A percentile compares a stretch with the other conserved stretches of the same genome.
phyloP scores from a whole-genome alignment of 35 echinoderm and acorn worm species.

The Stichopus chloronotus region DNA sequence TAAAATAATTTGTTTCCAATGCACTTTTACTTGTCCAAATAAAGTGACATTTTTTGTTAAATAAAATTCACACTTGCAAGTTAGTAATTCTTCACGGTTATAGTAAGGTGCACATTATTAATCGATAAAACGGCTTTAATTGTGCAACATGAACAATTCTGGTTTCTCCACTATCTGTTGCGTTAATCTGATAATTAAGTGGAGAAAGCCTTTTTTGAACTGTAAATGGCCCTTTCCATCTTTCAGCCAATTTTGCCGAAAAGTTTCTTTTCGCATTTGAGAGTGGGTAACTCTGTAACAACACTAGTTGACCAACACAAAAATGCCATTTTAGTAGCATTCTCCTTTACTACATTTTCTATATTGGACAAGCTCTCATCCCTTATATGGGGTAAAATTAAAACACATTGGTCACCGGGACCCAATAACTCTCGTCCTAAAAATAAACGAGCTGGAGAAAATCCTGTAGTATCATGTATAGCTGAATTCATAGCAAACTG shows the following conservation, averaged over 20 bases:
- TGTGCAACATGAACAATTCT: constrained; percentile 21
- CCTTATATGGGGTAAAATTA: not conserved
- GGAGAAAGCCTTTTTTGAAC: constrained; percentile 7
- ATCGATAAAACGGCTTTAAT: constrained; percentile 19
- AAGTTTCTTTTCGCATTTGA: constrained; percentile 50
- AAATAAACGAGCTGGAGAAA: constrained; percentile 17
- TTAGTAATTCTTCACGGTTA: not conserved
- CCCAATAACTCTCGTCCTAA: constrained; percentile 32
- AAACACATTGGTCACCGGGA: constrained; percentile 25
- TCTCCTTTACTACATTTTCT: not conserved
- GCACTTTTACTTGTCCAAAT: no score
- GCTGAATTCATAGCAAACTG: constrained; percentile 45
- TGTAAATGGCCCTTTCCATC: constrained; percentile 43
- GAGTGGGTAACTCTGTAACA: constrained; percentile 45
- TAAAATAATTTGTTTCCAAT: no score
- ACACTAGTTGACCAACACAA: constrained; percentile 40
- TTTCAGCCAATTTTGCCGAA: constrained; percentile 35
- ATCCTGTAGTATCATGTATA: constrained; percentile 41
- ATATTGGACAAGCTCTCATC: not conserved
- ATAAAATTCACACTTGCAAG: not conserved
- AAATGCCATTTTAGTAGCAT: constrained; percentile 38
- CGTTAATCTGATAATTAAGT: constrained; percentile 23
- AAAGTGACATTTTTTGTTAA: not conserved
- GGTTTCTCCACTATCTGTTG: not conserved
- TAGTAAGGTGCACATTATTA: not conserved